Conservation (phyloP, 2,888 invertebrate species). For the Cosmia trapezina region DNA sequence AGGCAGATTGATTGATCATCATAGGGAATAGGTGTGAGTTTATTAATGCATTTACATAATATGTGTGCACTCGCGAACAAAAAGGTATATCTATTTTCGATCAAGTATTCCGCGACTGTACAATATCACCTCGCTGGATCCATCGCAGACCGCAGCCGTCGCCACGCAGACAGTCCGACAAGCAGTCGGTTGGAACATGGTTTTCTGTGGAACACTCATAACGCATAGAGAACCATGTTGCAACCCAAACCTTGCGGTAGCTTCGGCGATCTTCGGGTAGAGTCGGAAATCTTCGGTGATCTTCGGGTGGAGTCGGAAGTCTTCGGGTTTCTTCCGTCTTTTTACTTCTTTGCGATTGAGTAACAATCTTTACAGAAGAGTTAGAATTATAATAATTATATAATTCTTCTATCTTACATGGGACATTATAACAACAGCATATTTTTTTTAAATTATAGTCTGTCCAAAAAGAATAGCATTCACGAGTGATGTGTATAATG, state of each 20-base stretch:
- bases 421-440: too few species aligned
- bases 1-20: too few species aligned
- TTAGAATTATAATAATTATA: too few species aligned
- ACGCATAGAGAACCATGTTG: slow-evolving; percentile 48
- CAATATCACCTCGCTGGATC: background rate
- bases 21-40: too few species aligned
- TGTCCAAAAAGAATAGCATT: too few species aligned
- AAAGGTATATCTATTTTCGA: background rate
- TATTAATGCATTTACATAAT: too few species aligned
- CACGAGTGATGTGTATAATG: too few species aligned
- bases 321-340: background rate
- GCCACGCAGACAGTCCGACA: slow-evolving; percentile 11
- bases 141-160: background rate
- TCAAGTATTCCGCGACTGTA: background rate
- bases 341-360: background rate
- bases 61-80: background rate
- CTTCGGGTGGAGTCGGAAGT: background rate
- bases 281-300: background rate
- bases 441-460: too few species aligned
- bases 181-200: slow-evolving; percentile 44
- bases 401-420: too few species aligned
- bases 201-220: slow-evolving; percentile 28
- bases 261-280: background rate
- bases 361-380: background rate
- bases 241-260: slow-evolving; percentile 27